These are phyloP conservation scores for Malthinus flaveolus DNA, from an alignment of 2,888 invertebrate genomes.

Conservation along the genomic window DNA sequence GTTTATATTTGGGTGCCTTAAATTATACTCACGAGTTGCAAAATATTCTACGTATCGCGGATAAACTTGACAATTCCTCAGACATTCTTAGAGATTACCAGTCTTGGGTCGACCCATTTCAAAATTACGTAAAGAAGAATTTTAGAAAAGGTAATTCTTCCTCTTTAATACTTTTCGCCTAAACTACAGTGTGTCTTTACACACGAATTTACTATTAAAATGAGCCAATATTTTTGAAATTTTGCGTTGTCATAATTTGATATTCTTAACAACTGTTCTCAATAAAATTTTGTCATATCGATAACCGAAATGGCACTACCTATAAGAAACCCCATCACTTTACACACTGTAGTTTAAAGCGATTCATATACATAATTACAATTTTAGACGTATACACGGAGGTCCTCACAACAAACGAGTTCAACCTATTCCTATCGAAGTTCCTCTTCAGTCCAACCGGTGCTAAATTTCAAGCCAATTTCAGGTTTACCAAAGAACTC, in stretches of 20 bases:
- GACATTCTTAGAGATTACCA: conserved; percentile 60
- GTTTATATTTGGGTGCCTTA: conserved; percentile 68
- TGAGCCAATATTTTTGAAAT: too few species aligned
- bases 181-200: too few species aligned
- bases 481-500: conserved; percentile 64
- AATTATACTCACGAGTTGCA: conserved; percentile 66
- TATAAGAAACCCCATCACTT: too few species aligned
- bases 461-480: conserved; percentile 69
- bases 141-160: conserved; percentile 57
- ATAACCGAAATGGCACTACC: too few species aligned
- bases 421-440: conserved; percentile 66
- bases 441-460: conserved; percentile 72
- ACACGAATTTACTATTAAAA: too few species aligned
- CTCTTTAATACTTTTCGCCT: too few species aligned
- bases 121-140: conserved; percentile 62
- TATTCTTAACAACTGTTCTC: too few species aligned
- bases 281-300: too few species aligned
- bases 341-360: too few species aligned
- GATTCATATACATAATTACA: conserved; percentile 9
- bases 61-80: conserved; percentile 58
- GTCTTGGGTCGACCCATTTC: conserved; percentile 70
- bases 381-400: conserved; percentile 56
- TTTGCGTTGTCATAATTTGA: too few species aligned
- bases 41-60: conserved; percentile 60
- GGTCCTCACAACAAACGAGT: conserved; percentile 59